These are phyloP conservation scores for Drosophila kurseongensis DNA, from an alignment of 1,140 invertebrate genomes.

Conservation along the genomic window DNA sequence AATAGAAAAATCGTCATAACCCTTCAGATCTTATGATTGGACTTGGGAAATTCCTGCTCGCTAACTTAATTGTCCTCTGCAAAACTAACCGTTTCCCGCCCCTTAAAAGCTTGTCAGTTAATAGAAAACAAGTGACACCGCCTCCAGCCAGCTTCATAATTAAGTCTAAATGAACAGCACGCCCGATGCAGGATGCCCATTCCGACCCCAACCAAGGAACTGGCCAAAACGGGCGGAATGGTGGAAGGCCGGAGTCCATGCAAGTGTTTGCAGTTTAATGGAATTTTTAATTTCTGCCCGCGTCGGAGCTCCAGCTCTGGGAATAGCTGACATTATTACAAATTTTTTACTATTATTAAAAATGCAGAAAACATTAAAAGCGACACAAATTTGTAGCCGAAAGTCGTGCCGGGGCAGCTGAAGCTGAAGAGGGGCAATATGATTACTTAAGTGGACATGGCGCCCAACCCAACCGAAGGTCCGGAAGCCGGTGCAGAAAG, in stretches of 20 bases:
- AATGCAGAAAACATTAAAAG: slow-evolving; percentile 59
- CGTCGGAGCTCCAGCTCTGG: slow-evolving; percentile 26
- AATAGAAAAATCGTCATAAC: neutral
- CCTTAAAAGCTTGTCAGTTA: slow-evolving; percentile 64
- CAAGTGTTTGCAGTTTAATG: slow-evolving; percentile 76
- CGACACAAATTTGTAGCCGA: slow-evolving; percentile 47
- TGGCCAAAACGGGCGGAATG: neutral
- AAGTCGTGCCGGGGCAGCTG: slow-evolving; percentile 19
- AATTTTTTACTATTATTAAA: slow-evolving; percentile 66
- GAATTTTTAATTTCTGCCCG: slow-evolving; percentile 72
- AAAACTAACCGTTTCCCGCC: slow-evolving; percentile 15
- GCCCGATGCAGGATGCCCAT: slow-evolving; percentile 16
- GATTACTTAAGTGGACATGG: slow-evolving; percentile 49
- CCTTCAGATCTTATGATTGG: neutral
- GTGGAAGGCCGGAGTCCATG: slow-evolving; percentile 17
- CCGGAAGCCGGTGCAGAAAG: slow-evolving; percentile 29
- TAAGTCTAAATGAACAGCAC: slow-evolving; percentile 60
- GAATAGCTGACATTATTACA: slow-evolving; percentile 60
- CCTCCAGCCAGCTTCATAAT: slow-evolving; percentile 53
- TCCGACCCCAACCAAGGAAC: slow-evolving; percentile 15
- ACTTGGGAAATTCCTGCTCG: neutral
- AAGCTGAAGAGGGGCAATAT: slow-evolving; percentile 2
- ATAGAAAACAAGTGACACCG: slow-evolving; percentile 59
- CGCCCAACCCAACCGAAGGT: slow-evolving; percentile 5
- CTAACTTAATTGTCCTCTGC: slow-evolving; percentile 16